phyloP scores from a whole-genome alignment of 2,888 invertebrate species.

The Caenorhabditis angaria region DNA sequence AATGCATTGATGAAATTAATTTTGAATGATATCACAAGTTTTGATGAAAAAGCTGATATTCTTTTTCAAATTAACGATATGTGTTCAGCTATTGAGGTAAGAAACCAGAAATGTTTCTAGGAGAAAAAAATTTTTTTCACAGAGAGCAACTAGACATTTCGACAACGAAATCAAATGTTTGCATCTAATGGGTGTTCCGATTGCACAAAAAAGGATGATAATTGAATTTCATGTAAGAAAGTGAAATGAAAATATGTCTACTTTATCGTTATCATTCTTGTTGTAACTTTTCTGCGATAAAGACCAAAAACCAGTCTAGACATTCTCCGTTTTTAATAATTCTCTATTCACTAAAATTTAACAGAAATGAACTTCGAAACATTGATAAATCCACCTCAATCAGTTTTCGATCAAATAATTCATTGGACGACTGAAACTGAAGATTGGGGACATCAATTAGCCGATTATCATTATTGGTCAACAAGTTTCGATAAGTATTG shows the following conservation, averaged over 20 bases:
- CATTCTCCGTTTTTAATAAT: too few species aligned
- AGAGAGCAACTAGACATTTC: constrained; percentile 31
- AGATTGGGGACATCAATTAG: constrained; percentile 36
- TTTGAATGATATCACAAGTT: constrained; percentile 27
- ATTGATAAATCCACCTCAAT: constrained; percentile 31
- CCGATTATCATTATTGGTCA: constrained; percentile 40
- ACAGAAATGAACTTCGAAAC: constrained; percentile 17
- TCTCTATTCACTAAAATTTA: too few species aligned
- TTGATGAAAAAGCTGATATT: constrained; percentile 26
- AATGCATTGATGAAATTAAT: constrained; percentile 34
- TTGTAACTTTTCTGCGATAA: not conserved
- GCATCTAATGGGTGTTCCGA: constrained; percentile 25
- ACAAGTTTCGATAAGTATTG: constrained; percentile 36
- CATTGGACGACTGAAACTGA: constrained; percentile 29
- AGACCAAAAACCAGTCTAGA: too few species aligned
- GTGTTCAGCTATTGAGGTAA: constrained; percentile 18
- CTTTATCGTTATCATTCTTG: not conserved
- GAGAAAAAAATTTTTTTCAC: constrained; percentile 11
- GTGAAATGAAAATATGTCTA: not conserved
- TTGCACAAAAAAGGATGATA: constrained; percentile 33
- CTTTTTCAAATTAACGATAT: constrained; percentile 33
- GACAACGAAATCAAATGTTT: constrained; percentile 41
- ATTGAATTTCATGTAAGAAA: constrained; percentile 29
- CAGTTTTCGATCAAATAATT: constrained; percentile 35
- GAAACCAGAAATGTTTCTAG: not conserved